Base-by-base conservation (phyloP, 2,797 vertebrate genomes). In the Pagetopsis macropterus region DNA sequence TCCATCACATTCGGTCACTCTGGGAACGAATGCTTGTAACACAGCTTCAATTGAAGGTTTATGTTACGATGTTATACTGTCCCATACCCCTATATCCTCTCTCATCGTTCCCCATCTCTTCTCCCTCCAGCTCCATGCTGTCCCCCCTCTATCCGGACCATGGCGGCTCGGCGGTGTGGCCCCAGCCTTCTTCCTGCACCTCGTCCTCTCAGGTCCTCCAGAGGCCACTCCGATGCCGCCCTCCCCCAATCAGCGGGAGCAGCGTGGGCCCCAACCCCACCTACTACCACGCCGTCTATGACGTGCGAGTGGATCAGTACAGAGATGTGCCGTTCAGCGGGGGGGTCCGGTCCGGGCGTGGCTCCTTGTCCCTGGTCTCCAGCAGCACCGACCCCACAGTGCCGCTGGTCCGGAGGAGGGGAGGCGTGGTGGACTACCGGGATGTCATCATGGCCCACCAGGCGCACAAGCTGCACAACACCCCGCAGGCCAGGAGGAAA, bases 361-460 rank as follows among this genome's bases (percentile, higher is more conserved):
- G 70, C 21, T 87, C 87, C n/a, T 33, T 86, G 65, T 70, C 90
- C 63, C 83, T 84, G 57, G 86, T 84, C 2, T 23, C 79, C 59
- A 43, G 71, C 60, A 62, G 17, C 79, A 72, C 52, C 4, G 87
- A 88, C 70, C 82, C 84, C 45, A 65, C 86, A 0, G 88, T 89
- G 23, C 93, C 92, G 0, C 91, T 84, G 40, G 63, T 93, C 41
- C 93, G 93, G 67, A 89, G 95, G 66, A 93, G 96, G 8, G 95
- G 96, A 7, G 96, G 93, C 0, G 81, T 95, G 87, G 96, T 97
- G 89, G 96, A 96, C 84, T 93, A 96, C 83, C 93, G 95, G 2
- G 96, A 97, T 59, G 88, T 96, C 89, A 96, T 97, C 90, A 79
- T 93, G 88, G 96, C 96, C 6, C 96, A 97, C 84, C 95, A 96